phyloP scores from a whole-genome alignment of 2,888 invertebrate species.

The Chorisops tibialis region DNA sequence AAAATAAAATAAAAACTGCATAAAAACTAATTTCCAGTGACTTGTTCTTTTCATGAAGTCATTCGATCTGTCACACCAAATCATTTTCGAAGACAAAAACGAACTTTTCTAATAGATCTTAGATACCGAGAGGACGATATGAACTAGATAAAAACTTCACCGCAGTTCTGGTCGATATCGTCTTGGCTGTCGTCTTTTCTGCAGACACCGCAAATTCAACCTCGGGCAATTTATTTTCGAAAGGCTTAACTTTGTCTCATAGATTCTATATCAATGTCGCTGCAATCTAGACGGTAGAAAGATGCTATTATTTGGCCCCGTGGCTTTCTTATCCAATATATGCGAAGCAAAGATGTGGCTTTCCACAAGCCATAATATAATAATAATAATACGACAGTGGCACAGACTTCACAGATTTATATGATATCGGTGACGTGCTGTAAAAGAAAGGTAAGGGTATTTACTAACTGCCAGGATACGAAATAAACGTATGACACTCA shows the following conservation, averaged over 20 bases:
- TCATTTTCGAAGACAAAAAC: too few species aligned
- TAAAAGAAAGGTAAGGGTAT: neutral
- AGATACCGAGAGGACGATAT: too few species aligned
- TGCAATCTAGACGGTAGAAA: neutral
- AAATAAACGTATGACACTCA: constrained; percentile 21
- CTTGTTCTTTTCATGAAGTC: too few species aligned
- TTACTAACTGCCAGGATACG: constrained; percentile 4
- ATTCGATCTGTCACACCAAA: too few species aligned
- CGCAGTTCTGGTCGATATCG: neutral
- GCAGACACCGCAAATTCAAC: constrained; percentile 17
- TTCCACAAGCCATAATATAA: constrained; percentile 15
- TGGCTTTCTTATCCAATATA: neutral
- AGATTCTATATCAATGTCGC: constrained; percentile 17
- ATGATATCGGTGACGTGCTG: neutral
- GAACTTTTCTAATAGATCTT: too few species aligned
- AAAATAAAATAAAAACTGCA: too few species aligned
- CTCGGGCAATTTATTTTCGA: constrained; percentile 25
- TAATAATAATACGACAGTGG: constrained; percentile 5
- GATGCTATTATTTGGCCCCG: neutral
- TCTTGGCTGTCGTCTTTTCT: neutral
- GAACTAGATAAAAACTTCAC: neutral
- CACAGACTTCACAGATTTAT: neutral
- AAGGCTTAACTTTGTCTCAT: constrained; percentile 25
- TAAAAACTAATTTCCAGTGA: too few species aligned
- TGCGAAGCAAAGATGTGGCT: neutral